Evolutionary conservation across 2,113 vertebrate species (phyloP).

Genomic region (Ptilonorhynchus violaceus): DNA sequence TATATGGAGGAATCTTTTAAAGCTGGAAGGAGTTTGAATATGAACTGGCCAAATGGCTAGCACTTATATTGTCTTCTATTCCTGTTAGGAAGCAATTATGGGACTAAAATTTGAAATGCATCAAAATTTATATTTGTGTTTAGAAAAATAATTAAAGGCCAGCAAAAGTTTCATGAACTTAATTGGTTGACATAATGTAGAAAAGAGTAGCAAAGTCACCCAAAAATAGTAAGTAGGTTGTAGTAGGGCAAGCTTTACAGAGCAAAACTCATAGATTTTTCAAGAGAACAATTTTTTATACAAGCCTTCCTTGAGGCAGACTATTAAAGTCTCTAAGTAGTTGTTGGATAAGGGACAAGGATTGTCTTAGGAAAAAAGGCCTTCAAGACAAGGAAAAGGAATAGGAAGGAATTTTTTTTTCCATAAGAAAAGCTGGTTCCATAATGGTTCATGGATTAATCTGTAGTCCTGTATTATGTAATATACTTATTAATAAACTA

Average conservation of each 20-base stretch:
- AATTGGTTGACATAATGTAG: neutral
- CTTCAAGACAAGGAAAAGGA: neutral
- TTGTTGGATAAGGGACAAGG: neutral
- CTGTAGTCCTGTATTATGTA: neutral
- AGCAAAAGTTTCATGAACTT: neutral
- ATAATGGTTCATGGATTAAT: neutral
- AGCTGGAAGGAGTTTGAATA: neutral
- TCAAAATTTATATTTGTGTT: neutral
- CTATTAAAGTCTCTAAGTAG: neutral
- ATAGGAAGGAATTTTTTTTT: neutral
- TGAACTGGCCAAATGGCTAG: neutral
- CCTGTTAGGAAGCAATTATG: neutral
- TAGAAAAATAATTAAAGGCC: neutral
- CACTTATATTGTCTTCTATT: neutral
- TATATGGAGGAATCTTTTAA: neutral
- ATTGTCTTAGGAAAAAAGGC: neutral
- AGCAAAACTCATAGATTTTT: neutral
- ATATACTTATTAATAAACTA: constrained; percentile 29
- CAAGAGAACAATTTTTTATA: neutral
- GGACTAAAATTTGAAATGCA: neutral
- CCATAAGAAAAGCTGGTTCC: neutral
- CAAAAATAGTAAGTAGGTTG: neutral
- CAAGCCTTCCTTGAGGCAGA: neutral
- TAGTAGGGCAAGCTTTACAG: neutral
- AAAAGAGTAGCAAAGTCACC: neutral